Base-by-base conservation (phyloP, 2,113 vertebrate genomes). In the Acrocephalus arundinaceus region DNA sequence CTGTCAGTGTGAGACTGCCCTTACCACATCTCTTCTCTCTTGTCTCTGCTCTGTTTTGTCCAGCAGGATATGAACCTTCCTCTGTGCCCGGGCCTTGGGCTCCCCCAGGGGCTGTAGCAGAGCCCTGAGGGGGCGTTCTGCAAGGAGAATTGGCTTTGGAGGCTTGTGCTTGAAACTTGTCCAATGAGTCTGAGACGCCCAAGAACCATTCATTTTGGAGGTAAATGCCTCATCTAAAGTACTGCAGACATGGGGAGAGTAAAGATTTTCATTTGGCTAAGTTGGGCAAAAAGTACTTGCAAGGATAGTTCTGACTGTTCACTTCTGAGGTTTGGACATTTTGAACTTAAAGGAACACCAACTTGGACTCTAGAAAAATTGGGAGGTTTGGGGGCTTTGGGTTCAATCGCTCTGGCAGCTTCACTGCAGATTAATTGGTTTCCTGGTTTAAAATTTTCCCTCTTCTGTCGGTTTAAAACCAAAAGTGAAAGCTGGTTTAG, bases 181-280 rank as follows among this genome's bases (percentile, higher is more conserved):
- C 96, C 95, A 96, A 94, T 96, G 92, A 95, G 73, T 97, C 52
- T 96, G 96, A 94, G 96, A 97, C 93, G 95, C 94, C 94, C 90
- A 94, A 95, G 88, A 94, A 94, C 93, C 95, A 91, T 87, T 93
- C 81, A 89, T 86, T 92, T 96, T 33, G 93, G 93, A 97, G 93
- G 94, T 96, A 96, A 96, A 96, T 95, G 82, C 87, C 94, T 91
- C 92, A 7, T 54, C 55, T 65, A 68, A 55, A 82, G 11, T 89
- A 63, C 89, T 90, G 68, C 85, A 82, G 94, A 85, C 45, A 93
- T 54, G 75, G 90, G 77, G 78, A 81, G 23, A 74, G 52, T 78
- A 81, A 66, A 87, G 66, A 48, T 85, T 87, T 87, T 65, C 6
- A 11, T 73, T 88, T 93, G 87, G 14, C n/a, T 3, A 77, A 58